phyloP scores from a whole-genome alignment of 2,888 invertebrate species.

The Phorcus lineatus region DNA sequence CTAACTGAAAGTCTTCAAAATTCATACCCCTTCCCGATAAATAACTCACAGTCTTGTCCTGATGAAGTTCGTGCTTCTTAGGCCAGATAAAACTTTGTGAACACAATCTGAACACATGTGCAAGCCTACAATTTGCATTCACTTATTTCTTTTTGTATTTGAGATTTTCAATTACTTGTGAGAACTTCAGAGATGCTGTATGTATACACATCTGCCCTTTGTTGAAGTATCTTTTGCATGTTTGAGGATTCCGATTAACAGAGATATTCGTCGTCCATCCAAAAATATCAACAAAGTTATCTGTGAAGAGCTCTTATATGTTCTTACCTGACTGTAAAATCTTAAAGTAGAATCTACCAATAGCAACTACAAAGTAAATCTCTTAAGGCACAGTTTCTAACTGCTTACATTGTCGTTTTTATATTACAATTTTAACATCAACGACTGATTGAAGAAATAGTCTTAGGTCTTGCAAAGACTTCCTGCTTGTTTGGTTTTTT shows the following conservation, averaged over 20 bases:
- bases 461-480: not conserved
- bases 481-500: not conserved
- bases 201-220: too few species aligned
- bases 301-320: too few species aligned
- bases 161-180: not conserved
- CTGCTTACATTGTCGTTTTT: too few species aligned
- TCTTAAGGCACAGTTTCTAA: too few species aligned
- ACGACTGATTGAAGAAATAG: too few species aligned
- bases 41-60: not conserved
- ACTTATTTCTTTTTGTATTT: not conserved
- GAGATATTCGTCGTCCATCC: too few species aligned
- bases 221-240: too few species aligned
- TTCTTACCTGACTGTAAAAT: not conserved
- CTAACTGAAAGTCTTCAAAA: not conserved
- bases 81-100: not conserved
- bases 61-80: not conserved
- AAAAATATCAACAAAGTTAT: too few species aligned
- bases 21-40: not conserved
- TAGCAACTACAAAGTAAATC: not conserved
- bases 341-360: not conserved
- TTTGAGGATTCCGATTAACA: too few species aligned
- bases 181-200: not conserved
- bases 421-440: too few species aligned
- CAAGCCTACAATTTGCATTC: not conserved
- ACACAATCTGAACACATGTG: not conserved